These are phyloP conservation scores for Miltochrista miniata DNA, from an alignment of 2,888 invertebrate genomes.

Conservation along the genomic window DNA sequence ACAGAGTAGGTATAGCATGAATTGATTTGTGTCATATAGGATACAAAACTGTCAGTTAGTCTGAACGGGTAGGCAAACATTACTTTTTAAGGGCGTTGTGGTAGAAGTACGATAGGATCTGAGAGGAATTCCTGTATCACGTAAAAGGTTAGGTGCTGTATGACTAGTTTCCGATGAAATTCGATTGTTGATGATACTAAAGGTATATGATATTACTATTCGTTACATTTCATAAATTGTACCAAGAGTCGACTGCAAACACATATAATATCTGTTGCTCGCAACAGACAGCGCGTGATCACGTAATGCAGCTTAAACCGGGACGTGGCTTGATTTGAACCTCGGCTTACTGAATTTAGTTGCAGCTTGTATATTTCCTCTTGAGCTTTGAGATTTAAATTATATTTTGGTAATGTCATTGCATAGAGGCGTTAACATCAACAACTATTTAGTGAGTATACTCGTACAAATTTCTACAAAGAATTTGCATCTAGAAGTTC, in stretches of 20 bases:
- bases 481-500: not conserved
- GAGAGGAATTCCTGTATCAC: too few relatives aligned
- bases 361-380: conserved; percentile 3
- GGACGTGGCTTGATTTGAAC: conserved; percentile 42
- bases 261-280: conserved; percentile 43
- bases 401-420: not conserved
- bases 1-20: too few relatives aligned
- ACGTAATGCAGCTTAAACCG: conserved; percentile 50
- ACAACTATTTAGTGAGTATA: not conserved
- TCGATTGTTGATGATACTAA: too few relatives aligned
- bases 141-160: too few relatives aligned
- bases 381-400: conserved; percentile 2
- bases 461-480: not conserved
- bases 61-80: too few relatives aligned
- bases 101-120: too few relatives aligned
- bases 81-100: too few relatives aligned
- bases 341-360: conserved; percentile 22
- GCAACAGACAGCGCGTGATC: conserved; percentile 39
- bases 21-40: too few relatives aligned
- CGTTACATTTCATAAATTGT: not conserved
- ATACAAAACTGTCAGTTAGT: too few relatives aligned
- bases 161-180: too few relatives aligned
- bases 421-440: not conserved
- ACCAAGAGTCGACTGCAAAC: conserved; percentile 32
- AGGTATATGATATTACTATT: too few relatives aligned